Base-by-base conservation (phyloP, 1,140 invertebrate species). In the Drosophila grimshawi region DNA sequence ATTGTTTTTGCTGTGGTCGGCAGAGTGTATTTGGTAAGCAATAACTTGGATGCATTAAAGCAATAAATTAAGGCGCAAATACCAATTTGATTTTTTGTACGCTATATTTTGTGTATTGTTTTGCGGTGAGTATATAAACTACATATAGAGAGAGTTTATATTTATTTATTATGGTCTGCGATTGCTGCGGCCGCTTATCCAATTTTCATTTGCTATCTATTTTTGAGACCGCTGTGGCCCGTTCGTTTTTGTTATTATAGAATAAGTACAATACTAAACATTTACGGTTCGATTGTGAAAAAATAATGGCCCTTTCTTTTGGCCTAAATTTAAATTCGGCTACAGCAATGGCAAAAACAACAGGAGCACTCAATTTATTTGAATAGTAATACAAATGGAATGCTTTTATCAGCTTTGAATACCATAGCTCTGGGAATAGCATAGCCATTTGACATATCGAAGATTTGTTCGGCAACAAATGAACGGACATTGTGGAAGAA, bases 201-300 rank as follows among this genome's bases (percentile, higher is more conserved):
- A 35, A 59, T 60, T 62, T 73, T 43, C 52, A 41, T 52, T 71
- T 76, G 48, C 63, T 52, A 71, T 81, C 71, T 76, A 78, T 82
- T 81, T 78, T 67, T 55, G 57, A 59, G 32, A 56, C 66, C 32
- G 41, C 29, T 8, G 8, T 30, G 61, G 43, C 19, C 30, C 41
- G 60, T 37, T 30, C 27, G 35, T 32, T 39, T 43, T 43, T 51
- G 10, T 56, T 60, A 41, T 45, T 70, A 53, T 63, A 49, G 35
- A 43, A 63, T 43, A 64, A 69, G 56, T 64, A 63, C 66, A 53
- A 57, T 70, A 56, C 52, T 49, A 69, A 57, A 61, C 69, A 57
- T 69, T 62, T 69, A 57, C 57, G 70, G 57, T 32, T 43, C 41
- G 57, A 62, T 69, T 55, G 63, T 61, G 51, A 57, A 61, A 19